Base-by-base conservation (phyloP, 30 jellyfish, hydroid and myxozoan genomes). In the Catostylus mosaicus region DNA sequence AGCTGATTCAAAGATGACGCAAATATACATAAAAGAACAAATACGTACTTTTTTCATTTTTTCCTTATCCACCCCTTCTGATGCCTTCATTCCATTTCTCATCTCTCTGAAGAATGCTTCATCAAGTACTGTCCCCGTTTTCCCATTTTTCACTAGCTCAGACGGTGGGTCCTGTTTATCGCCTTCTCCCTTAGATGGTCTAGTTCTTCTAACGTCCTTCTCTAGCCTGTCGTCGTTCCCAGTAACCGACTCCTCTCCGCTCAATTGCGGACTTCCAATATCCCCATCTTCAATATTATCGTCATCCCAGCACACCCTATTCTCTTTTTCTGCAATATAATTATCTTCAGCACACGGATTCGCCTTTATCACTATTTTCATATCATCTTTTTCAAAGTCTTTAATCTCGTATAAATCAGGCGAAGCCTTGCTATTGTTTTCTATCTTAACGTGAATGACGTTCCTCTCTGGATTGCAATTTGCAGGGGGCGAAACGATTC, bases 51-150 rank as follows among this genome's bases (percentile, higher is more conserved):
- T 82, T 68, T 29, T 67, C 84, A 67, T 82, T 60, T 82, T 67
- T 32, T 82, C 85, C 62, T 82, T 79, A 47, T 79, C 89, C 36
- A 79, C 72, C 32, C 63, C 82, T 29, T 79, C 89, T 18, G 72
- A 59, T 0, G 75, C 82, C 33, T 31, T 79, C 35, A 62, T 43
- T 22, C 73, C 89, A 47, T 47, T 64, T 27, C 60, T 79, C 89
- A 79, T 79, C 57, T 64, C 67, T 57, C 89, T 62, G 74, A 79
- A 79, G 31, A 79, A 61, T 1, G 89, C 52, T 38, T 79, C 89
- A 67, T 79, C 89, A 33, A 79, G 45, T n/a, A 79, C 80, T 19
- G 89, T 79, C 37, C 89, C 89, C 16, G 89, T 79, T 64, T 79
- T 79, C 46, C 89, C 89, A 27, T 65, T 79, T 32, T 79, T 79